A percentile compares a stretch with the other conserved stretches of the same genome.
Evolutionary conservation across 2,797 vertebrate genomes (phyloP).

Genomic region (Tragelaphus oryx): DNA sequence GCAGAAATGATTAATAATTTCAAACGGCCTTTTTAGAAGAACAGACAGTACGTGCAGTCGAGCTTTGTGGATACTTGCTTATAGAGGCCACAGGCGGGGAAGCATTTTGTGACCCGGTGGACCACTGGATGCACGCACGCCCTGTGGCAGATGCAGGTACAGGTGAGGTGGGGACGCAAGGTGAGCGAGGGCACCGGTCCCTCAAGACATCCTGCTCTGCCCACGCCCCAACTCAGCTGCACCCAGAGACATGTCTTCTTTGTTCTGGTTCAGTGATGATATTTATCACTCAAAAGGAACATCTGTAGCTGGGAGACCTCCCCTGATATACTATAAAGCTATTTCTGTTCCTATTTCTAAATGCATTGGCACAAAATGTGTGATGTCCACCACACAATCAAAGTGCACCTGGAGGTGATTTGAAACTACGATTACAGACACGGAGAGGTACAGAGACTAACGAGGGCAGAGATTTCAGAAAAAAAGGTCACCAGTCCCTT

Average conservation of each 20-base stretch:
- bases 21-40: neutral
- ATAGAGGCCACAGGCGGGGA: neutral
- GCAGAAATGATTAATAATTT: neutral
- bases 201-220: neutral
- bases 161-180: neutral
- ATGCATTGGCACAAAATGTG: neutral
- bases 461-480: neutral
- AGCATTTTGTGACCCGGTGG: neutral
- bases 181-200: neutral
- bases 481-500: neutral
- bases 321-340: neutral
- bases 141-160: neutral
- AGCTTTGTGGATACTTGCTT: neutral
- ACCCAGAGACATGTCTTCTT: neutral
- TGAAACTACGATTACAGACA: conserved; percentile 28
- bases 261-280: neutral
- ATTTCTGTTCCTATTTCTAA: neutral
- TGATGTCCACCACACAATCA: neutral
- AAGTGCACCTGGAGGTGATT: neutral
- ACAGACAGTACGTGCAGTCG: neutral
- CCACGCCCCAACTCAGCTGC: neutral
- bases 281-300: neutral
- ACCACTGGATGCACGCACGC: too few relatives aligned
- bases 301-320: neutral
- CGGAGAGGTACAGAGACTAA: neutral